These are phyloP conservation scores for Meteorus sp. DNA, from an alignment of 1,140 invertebrate genomes.

Conservation along the genomic window DNA sequence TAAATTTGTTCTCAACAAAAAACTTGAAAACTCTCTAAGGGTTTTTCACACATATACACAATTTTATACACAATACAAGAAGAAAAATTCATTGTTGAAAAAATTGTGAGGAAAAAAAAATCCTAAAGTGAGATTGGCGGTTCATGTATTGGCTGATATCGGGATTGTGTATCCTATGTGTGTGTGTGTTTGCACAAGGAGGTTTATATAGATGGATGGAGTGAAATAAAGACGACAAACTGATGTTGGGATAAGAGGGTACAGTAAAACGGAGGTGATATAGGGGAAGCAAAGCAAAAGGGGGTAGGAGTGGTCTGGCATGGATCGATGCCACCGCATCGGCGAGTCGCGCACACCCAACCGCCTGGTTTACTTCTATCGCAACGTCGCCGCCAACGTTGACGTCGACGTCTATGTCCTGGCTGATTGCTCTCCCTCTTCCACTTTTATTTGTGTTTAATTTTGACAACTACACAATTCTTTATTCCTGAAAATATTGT, in stretches of 20 bases:
- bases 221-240: conserved; percentile 26
- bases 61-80: too few species aligned
- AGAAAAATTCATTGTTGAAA: too few species aligned
- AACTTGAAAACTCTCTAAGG: neutral
- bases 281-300: conserved; percentile 5
- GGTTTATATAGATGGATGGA: too few species aligned
- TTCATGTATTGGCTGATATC: too few species aligned
- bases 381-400: conserved; percentile 3
- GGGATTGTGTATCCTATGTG: too few species aligned
- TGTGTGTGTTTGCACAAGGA: too few species aligned
- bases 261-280: conserved; percentile 11
- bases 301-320: conserved; percentile 25
- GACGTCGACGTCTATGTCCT: conserved; percentile 19
- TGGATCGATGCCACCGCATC: conserved; percentile 48
- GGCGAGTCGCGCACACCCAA: conserved; percentile 34
- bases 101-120: neutral
- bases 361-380: conserved; percentile 16
- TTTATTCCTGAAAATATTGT: neutral
- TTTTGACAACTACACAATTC: neutral
- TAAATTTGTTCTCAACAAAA: neutral
- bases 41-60: neutral
- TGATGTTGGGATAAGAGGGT: conserved; percentile 6
- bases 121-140: conserved; percentile 7
- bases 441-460: neutral
- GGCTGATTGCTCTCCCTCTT: neutral